Conservation (phyloP, 2,113 vertebrate species). For the Callorhinus ursinus region DNA sequence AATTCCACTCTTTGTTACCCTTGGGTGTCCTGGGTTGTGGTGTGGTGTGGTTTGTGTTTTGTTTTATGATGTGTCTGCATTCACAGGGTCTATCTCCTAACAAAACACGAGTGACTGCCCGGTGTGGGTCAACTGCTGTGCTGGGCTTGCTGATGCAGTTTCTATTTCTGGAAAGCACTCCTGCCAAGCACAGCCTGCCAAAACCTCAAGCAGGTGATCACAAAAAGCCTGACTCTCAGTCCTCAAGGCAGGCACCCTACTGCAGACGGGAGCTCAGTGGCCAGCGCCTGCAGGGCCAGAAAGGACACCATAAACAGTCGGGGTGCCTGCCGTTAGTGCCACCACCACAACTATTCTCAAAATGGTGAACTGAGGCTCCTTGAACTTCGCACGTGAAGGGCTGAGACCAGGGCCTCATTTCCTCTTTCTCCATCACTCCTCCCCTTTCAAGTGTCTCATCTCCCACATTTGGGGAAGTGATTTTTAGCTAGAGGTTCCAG, state of each 20-base stretch:
- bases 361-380: background rate
- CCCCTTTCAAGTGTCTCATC: background rate
- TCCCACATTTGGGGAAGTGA: background rate
- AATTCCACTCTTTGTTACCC: background rate
- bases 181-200: background rate
- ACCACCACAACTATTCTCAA: background rate
- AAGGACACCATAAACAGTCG: background rate
- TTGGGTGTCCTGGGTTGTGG: background rate
- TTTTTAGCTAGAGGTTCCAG: background rate
- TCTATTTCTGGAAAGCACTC: background rate
- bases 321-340: background rate
- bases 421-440: background rate
- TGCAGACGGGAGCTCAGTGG: accelerated
- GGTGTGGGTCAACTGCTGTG: background rate
- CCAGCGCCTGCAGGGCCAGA: background rate
- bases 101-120: background rate
- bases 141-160: background rate
- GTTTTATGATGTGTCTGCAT: background rate
- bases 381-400: accelerated
- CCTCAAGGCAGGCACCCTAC: no score
- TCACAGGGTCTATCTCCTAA: background rate
- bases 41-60: background rate
- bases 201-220: background rate
- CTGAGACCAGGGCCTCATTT: background rate
- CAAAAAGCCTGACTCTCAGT: background rate